Conservation (phyloP, 2,797 vertebrate genomes). For the Echeneis naucrates region DNA sequence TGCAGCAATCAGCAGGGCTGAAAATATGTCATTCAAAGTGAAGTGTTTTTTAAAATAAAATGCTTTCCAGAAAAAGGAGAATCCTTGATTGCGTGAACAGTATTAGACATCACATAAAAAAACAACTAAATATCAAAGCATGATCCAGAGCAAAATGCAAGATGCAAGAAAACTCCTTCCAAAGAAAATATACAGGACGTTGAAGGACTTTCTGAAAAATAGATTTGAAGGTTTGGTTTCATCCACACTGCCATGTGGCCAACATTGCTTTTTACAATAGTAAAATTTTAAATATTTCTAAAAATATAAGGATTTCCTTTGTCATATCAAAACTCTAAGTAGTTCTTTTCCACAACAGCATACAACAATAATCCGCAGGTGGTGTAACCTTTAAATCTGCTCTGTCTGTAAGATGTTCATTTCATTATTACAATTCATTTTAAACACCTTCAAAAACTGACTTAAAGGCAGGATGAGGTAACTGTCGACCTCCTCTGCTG, state of each 20-base stretch:
- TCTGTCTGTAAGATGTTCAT: conserved; percentile 34
- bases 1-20: conserved; percentile 21
- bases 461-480: conserved; percentile 60
- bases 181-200: conserved; percentile 61
- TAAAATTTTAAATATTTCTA: conserved; percentile 46
- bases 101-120: conserved; percentile 18
- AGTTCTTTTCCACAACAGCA: conserved; percentile 22
- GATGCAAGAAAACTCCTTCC: conserved; percentile 48
- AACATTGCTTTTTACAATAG: conserved; percentile 44
- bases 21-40: conserved; percentile 35
- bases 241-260: conserved; percentile 39
- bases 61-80: conserved; percentile 9
- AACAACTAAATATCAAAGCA: conserved; percentile 18
- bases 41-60: conserved; percentile 38
- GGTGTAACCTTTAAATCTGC: conserved; percentile 21
- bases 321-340: conserved; percentile 34
- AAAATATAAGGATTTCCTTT: conserved; percentile 39
- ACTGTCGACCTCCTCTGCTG: conserved; percentile 60
- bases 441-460: conserved; percentile 43
- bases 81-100: conserved; percentile 17
- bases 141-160: conserved; percentile 36
- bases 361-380: conserved; percentile 25
- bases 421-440: conserved; percentile 63
- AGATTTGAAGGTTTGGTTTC: conserved; percentile 42
- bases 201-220: conserved; percentile 51